These are phyloP conservation scores for Triplophysa yarkandensis DNA, from an alignment of 2,797 vertebrate genomes.

Conservation along the genomic window DNA sequence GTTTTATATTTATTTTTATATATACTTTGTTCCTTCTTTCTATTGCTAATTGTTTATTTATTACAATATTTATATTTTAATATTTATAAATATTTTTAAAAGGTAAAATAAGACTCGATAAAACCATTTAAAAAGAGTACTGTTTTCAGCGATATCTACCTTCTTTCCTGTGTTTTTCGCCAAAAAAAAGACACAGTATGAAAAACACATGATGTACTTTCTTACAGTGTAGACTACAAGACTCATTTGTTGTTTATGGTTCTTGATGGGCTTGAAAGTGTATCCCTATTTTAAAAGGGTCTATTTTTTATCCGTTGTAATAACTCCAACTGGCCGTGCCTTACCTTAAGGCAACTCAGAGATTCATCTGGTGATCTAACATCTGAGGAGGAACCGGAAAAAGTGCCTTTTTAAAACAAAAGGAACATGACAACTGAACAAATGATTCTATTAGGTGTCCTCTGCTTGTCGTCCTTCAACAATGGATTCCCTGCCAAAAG, in stretches of 20 bases:
- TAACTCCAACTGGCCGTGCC: slow-evolving; percentile 16
- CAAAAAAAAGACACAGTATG: background rate
- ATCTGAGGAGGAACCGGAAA: slow-evolving; percentile 30
- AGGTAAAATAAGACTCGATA: too few species aligned
- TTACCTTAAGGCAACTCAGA: slow-evolving; percentile 43
- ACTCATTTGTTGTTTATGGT: slow-evolving; percentile 23
- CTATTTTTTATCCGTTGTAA: slow-evolving; percentile 29
- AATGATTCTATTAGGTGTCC: slow-evolving; percentile 59
- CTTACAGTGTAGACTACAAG: background rate
- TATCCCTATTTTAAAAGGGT: slow-evolving; percentile 27
- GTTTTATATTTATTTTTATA: too few species aligned
- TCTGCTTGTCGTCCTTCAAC: slow-evolving; percentile 49
- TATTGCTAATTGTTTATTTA: too few species aligned
- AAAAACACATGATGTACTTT: slow-evolving; percentile 19
- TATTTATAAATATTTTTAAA: too few species aligned
- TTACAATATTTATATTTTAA: too few species aligned
- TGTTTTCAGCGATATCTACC: too few species aligned
- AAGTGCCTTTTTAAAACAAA: slow-evolving; percentile 57
- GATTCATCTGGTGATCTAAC: slow-evolving; percentile 55
- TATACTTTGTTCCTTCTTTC: too few species aligned
- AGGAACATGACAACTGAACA: slow-evolving; percentile 47
- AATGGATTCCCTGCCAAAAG: slow-evolving; percentile 56
- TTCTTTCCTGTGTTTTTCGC: background rate
- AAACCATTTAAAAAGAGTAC: too few species aligned
- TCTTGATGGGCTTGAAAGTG: slow-evolving; percentile 24